Evolutionary conservation across 2,888 invertebrate species (phyloP).

Genomic region (Papilio gigon): DNA sequence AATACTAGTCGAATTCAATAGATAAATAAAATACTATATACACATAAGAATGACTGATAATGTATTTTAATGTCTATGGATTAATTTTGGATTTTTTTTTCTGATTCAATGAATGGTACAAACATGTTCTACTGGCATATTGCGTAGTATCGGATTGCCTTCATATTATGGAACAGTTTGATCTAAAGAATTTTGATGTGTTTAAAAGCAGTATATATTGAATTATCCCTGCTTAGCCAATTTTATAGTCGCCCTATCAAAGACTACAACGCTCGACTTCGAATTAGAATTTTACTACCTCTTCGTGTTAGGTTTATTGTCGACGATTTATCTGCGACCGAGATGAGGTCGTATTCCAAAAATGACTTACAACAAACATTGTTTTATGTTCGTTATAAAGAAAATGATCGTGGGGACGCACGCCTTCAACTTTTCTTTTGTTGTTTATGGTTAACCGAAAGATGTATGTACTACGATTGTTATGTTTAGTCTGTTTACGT

Average conservation of each 20-base stretch:
- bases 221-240: constrained; percentile 30
- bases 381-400: constrained; percentile 75
- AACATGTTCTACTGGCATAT: too few relatives aligned
- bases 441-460: constrained; percentile 26
- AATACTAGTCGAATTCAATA: too few relatives aligned
- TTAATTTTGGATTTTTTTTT: too few relatives aligned
- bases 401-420: constrained; percentile 55
- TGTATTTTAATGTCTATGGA: too few relatives aligned
- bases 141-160: too few relatives aligned
- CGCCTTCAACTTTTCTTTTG: constrained; percentile 48
- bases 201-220: not conserved
- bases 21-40: too few relatives aligned
- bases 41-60: too few relatives aligned
- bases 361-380: constrained; percentile 77
- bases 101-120: too few relatives aligned
- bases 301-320: constrained; percentile 81
- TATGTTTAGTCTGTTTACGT: not conserved
- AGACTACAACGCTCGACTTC: constrained; percentile 58
- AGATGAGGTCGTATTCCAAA: constrained; percentile 79
- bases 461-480: constrained; percentile 3
- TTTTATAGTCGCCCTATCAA: constrained; percentile 47
- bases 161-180: too few relatives aligned
- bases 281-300: constrained; percentile 80
- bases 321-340: constrained; percentile 76
- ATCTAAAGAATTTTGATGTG: not conserved